A percentile compares a stretch with the other conserved stretches of the same genome.
Evolutionary conservation across 2,113 vertebrate genomes (phyloP).

Genomic region (Thunnus maccoyii): DNA sequence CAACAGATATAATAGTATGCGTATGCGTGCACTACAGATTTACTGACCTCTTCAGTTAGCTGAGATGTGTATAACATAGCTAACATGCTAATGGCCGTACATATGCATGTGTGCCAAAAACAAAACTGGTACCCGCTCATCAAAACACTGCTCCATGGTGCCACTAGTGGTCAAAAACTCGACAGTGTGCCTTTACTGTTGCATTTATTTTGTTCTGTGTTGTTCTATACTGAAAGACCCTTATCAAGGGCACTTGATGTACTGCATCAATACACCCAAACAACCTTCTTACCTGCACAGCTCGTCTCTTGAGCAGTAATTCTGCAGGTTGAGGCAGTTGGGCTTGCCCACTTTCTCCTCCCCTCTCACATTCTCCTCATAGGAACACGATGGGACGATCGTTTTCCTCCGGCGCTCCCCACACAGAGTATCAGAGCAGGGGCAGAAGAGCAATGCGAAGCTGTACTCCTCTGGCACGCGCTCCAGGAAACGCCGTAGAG

Average conservation of each 20-base stretch:
- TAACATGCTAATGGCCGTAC: too few relatives aligned
- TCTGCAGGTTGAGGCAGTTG: conserved; percentile 92
- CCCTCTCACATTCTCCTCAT: conserved; percentile 78
- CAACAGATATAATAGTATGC: too few relatives aligned
- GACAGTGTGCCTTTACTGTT: neutral
- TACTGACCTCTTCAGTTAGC: too few relatives aligned
- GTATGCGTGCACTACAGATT: too few relatives aligned
- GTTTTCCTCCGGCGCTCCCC: conserved; percentile 94
- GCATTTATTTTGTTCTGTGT: neutral
- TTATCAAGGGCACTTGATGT: neutral
- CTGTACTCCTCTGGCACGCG: conserved; percentile 91
- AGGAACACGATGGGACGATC: conserved; percentile 95
- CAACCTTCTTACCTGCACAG: conserved; percentile 89
- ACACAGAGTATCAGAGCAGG: conserved; percentile 90
- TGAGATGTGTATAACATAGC: too few relatives aligned
- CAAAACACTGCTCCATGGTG: neutral
- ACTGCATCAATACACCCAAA: neutral
- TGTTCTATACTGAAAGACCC: neutral
- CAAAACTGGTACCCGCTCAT: too few relatives aligned
- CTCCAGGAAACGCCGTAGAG: conserved; percentile 93
- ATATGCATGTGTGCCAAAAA: too few relatives aligned
- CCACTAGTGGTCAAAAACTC: neutral
- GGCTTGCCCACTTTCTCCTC: conserved; percentile 86
- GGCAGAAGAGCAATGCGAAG: conserved; percentile 93
- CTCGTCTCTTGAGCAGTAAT: conserved; percentile 88